These are phyloP conservation scores for Lamprotornis superbus DNA, from an alignment of 2,113 vertebrate species.

Conservation along the genomic window DNA sequence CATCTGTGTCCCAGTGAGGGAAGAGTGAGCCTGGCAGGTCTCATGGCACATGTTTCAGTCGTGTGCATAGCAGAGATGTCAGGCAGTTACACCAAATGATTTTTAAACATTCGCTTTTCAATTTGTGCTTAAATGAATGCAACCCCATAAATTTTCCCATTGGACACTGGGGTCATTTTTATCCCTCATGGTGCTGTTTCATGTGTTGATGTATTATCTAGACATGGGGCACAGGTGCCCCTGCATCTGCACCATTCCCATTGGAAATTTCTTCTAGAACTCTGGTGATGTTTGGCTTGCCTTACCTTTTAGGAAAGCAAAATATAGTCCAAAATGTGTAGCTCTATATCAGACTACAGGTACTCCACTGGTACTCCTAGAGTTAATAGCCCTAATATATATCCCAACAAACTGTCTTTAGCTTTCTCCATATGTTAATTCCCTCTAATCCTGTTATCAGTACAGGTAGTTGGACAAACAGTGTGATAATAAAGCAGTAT, in stretches of 20 bases:
- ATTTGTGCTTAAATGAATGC: background rate
- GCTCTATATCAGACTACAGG: background rate
- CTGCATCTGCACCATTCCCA: background rate
- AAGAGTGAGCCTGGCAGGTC: background rate
- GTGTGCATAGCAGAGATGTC: background rate
- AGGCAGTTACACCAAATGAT: background rate
- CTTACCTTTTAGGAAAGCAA: background rate
- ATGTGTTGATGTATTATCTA: background rate
- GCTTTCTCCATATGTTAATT: slow-evolving; percentile 57
- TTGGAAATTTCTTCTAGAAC: background rate
- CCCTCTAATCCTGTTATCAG: slow-evolving; percentile 62
- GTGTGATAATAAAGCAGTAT: slow-evolving; percentile 45
- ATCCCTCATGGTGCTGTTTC: background rate
- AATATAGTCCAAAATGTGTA: background rate
- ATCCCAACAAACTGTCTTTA: slow-evolving; percentile 8
- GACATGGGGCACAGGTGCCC: rapidly evolving
- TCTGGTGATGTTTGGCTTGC: background rate
- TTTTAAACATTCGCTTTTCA: background rate
- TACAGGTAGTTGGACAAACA: slow-evolving; percentile 62
- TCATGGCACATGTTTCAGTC: background rate
- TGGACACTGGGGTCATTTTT: background rate
- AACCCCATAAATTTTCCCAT: background rate
- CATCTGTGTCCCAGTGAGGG: background rate
- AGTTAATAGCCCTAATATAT: slow-evolving; percentile 22
- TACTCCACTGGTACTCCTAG: background rate